These are phyloP conservation scores for Gasterosteus nipponicus DNA, from an alignment of 2,113 vertebrate genomes.

Conservation along the genomic window DNA sequence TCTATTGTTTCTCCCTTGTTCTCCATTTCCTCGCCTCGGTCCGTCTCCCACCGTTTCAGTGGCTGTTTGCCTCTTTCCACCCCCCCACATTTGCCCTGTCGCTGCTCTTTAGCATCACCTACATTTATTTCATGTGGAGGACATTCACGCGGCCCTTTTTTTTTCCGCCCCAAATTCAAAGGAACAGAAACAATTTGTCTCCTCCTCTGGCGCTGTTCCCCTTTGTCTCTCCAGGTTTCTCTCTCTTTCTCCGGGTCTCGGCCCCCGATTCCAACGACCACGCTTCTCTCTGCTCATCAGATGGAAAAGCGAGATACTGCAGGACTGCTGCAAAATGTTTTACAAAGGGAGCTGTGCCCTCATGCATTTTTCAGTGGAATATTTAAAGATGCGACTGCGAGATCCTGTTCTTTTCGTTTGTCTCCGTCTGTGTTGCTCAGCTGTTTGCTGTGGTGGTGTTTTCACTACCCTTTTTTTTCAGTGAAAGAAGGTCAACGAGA, in stretches of 20 bases:
- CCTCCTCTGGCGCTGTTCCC: not conserved
- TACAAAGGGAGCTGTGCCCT: constrained; percentile 32
- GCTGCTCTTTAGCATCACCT: constrained; percentile 25
- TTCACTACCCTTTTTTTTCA: not conserved
- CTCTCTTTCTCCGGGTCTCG: constrained; percentile 16
- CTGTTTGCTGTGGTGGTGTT: not conserved
- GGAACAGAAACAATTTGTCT: constrained; percentile 34
- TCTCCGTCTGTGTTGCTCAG: constrained; percentile 25
- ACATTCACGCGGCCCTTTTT: not conserved
- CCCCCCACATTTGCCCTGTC: constrained; percentile 1
- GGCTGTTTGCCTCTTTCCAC: constrained; percentile 24
- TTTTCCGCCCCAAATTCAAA: constrained; percentile 13
- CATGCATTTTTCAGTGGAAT: constrained; percentile 52
- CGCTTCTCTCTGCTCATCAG: constrained; percentile 25
- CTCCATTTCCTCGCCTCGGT: constrained; percentile 26
- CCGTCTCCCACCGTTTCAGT: not conserved
- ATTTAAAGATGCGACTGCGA: constrained; percentile 22
- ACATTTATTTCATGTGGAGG: constrained; percentile 20
- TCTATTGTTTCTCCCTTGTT: constrained; percentile 41
- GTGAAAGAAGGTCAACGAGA: constrained; percentile 15
- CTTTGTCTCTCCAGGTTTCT: constrained; percentile 15
- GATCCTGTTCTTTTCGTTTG: constrained; percentile 12
- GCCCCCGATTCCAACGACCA: constrained; percentile 34
- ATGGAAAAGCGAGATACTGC: constrained; percentile 20
- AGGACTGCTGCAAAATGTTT: constrained; percentile 50